Evolutionary conservation across 2,797 vertebrate genomes (phyloP).

Genomic region (Amazonetta brasiliensis): DNA sequence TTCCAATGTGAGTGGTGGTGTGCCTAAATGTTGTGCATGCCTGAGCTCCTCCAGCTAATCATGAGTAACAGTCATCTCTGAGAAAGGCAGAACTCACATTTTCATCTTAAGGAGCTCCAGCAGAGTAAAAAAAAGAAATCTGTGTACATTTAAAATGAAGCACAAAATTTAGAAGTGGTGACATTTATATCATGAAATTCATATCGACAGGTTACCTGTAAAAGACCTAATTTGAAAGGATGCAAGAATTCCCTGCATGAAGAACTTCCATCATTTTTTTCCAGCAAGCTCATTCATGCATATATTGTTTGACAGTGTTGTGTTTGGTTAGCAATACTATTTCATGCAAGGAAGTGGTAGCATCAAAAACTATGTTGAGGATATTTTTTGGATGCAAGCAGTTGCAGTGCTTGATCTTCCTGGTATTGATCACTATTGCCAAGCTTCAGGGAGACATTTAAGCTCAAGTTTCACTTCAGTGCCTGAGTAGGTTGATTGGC

Average conservation of each 20-base stretch:
- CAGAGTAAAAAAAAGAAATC: neutral
- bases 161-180: neutral
- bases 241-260: neutral
- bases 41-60: neutral
- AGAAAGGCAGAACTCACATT: neutral
- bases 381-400: neutral
- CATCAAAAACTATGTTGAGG: neutral
- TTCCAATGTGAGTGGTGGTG: neutral
- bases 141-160: neutral
- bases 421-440: neutral
- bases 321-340: slow-evolving; percentile 15
- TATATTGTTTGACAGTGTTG: neutral
- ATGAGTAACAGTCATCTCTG: neutral
- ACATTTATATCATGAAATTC: neutral
- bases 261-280: neutral
- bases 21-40: neutral
- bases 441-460: neutral
- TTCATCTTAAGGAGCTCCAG: neutral
- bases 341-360: neutral
- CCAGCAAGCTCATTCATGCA: accelerated
- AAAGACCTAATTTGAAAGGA: neutral
- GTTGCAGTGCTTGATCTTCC: neutral
- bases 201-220: neutral
- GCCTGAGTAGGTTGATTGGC: neutral
- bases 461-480: neutral